A percentile compares a stretch with the other conserved stretches of the same genome.
Evolutionary conservation across 2,888 invertebrate genomes (phyloP).

Genomic region (Glyphotaelius pellucidus): DNA sequence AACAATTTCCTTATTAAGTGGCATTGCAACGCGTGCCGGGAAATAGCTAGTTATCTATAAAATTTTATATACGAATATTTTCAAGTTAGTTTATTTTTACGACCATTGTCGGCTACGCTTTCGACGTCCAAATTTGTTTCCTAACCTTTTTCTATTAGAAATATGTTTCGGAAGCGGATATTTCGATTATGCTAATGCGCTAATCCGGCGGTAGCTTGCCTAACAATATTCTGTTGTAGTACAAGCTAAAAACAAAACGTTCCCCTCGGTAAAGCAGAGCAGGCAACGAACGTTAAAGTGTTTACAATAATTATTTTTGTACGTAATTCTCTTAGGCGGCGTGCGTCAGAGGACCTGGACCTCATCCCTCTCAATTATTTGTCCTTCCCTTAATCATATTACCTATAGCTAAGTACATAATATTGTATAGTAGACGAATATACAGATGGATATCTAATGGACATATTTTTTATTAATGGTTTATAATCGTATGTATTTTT

Average conservation of each 20-base stretch:
- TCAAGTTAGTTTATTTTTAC: neutral
- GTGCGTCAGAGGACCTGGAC: neutral
- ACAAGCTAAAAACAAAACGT: neutral
- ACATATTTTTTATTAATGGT: no score
- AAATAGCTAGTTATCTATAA: no score
- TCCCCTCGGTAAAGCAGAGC: neutral
- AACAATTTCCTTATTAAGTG: no score
- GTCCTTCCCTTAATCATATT: neutral
- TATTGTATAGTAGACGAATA: no score
- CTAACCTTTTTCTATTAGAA: neutral
- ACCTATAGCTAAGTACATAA: neutral
- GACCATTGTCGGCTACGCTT: neutral
- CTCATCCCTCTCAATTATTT: neutral
- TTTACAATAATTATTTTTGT: neutral
- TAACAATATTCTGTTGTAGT: neutral
- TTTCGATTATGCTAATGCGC: neutral
- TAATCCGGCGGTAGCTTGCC: neutral
- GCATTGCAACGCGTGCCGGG: no score
- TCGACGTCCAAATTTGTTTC: neutral
- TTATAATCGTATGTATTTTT: no score
- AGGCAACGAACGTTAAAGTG: neutral
- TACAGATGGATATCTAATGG: no score
- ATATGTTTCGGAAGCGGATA: neutral
- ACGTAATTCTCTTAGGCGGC: neutral
- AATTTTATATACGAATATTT: neutral